These are phyloP conservation scores for Sylvilagus bachmani DNA, from an alignment of 2,113 vertebrate species.

Conservation along the genomic window DNA sequence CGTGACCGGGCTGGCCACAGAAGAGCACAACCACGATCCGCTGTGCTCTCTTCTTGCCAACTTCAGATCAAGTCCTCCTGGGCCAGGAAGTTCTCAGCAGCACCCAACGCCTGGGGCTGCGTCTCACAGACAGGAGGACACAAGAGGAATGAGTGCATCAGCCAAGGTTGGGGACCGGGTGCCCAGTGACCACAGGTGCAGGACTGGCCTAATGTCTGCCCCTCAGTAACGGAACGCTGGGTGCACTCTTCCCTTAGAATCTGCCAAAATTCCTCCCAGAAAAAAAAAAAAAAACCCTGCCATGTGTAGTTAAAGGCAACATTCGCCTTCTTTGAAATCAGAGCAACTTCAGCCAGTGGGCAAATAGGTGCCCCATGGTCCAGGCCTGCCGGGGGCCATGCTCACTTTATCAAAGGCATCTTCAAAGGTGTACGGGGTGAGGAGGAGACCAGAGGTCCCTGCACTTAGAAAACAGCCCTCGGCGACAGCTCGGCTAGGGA, in stretches of 20 bases:
- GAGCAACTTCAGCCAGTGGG: conserved; percentile 52
- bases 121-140: neutral
- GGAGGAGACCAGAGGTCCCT: neutral
- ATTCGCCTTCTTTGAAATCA: conserved; percentile 71
- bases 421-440: conserved; percentile 2
- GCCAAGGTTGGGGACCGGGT: neutral
- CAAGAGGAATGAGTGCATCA: neutral
- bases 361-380: conserved; percentile 17
- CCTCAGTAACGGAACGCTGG: neutral
- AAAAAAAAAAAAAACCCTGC: conserved; percentile 20
- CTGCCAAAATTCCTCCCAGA: conserved; percentile 43
- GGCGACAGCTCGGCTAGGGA: neutral
- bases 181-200: neutral
- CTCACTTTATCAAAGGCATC: conserved; percentile 37
- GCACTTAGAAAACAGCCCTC: conserved; percentile 44
- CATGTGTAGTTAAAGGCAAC: conserved; percentile 58
- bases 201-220: neutral
- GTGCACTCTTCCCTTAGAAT: neutral
- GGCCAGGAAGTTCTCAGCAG: neutral
- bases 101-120: neutral
- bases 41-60: neutral
- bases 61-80: neutral
- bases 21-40: neutral
- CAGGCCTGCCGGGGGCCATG: neutral
- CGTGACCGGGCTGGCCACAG: fast-evolving